phyloP scores from a whole-genome alignment of 2,113 vertebrate genomes.

The Ranitomeya imitator region DNA sequence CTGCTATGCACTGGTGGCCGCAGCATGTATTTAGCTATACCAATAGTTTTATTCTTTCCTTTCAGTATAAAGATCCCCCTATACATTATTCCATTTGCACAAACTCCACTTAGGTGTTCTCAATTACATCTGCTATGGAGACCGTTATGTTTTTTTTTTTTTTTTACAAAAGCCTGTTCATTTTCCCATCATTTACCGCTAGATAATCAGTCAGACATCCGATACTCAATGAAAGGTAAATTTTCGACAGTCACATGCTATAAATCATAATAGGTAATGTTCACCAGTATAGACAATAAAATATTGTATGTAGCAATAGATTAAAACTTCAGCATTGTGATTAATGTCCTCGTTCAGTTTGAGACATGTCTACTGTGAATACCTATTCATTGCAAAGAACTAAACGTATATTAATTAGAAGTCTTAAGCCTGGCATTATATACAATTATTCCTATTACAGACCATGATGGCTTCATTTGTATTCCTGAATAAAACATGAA shows the following conservation, averaged over 20 bases:
- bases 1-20: no score
- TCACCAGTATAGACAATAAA: background rate
- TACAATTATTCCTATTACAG: slow-evolving; percentile 82
- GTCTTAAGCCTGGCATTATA: slow-evolving; percentile 79
- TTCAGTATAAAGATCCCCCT: background rate
- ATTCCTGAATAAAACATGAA: slow-evolving; percentile 87
- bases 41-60: background rate
- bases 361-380: slow-evolving; percentile 25
- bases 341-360: background rate
- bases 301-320: background rate
- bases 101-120: background rate
- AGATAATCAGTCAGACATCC: background rate
- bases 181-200: background rate
- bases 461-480: slow-evolving; percentile 85
- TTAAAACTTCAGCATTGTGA: slow-evolving; percentile 21
- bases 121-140: background rate
- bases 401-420: slow-evolving; percentile 88
- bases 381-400: slow-evolving; percentile 66
- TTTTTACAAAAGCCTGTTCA: background rate
- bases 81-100: background rate
- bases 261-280: background rate
- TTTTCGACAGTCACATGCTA: background rate
- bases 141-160: background rate
- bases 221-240: background rate
- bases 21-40: background rate